phyloP scores from a whole-genome alignment of 2,113 vertebrate genomes.

The Sapajus apella region DNA sequence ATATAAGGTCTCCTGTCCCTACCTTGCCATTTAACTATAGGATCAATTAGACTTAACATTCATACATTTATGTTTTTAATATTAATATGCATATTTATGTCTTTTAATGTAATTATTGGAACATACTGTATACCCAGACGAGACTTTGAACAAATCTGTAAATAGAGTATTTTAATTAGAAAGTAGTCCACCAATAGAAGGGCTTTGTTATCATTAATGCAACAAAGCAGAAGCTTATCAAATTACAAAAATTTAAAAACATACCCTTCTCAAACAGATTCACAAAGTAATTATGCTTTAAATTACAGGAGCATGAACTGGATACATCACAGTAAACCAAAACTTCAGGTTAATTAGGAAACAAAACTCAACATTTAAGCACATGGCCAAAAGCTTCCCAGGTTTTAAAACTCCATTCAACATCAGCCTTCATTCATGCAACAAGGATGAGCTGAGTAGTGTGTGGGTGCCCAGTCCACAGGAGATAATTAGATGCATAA shows the following conservation, averaged over 20 bases:
- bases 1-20: neutral
- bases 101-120: neutral
- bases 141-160: neutral
- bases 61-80: neutral
- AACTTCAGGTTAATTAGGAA: constrained; percentile 24
- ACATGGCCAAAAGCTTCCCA: neutral
- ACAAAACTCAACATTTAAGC: neutral
- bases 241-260: neutral
- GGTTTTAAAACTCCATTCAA: neutral
- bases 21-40: neutral
- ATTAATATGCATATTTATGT: neutral
- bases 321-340: neutral
- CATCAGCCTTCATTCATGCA: neutral
- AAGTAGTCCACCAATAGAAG: neutral
- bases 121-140: neutral
- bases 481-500: neutral
- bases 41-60: neutral
- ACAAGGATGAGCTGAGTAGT: neutral
- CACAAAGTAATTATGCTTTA: neutral
- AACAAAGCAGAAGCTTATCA: neutral
- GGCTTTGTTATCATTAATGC: neutral
- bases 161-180: neutral
- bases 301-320: neutral
- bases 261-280: neutral
- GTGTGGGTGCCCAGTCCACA: too few relatives aligned